Base-by-base conservation (phyloP, 2,888 invertebrate genomes). In the Acleris emargana region DNA sequence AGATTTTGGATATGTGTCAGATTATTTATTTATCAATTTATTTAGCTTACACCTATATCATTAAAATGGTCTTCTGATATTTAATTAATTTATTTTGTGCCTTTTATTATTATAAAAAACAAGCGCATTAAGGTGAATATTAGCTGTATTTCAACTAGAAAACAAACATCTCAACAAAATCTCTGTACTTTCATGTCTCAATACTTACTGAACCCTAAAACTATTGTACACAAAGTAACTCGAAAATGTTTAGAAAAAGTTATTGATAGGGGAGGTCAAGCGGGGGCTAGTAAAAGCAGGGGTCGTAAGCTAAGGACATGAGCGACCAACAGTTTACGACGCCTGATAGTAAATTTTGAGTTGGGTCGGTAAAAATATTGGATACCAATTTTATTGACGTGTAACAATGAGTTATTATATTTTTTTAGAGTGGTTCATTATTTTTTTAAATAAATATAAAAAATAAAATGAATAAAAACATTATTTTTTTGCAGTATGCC, bases 201-300 rank as follows among this genome's bases (percentile, higher is more conserved):
- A 2, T n/a, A 17, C 45, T 17, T n/a, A 45, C 47, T 49, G 32
- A 16, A 58, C 49, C 49, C 58, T 18, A 32, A 28, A 20, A 2
- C 18, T 22, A 4, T 16, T 45, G 45, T n/a, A 18, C 3, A n/a
- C 32, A 58, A 6, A 45, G 57, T 16, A 18, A 45, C 17, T 47
- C 32, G 32, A 70, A 73, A 76, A 71, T 74, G 74, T 73, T 77
- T 72, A 72, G 71, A 76, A 75, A 75, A 76, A 72, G 73, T 73
- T 79, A 78, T 76, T 76, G 76, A 78, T 79, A 75, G 75, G 70
- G 62, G 50, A 61, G 71, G 67, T 63, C 67, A 62, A 64, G 62
- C 64, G 61, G 68, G 54, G 13, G 18, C 55, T 54, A 62, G 69
- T 71, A 71, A 68, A 70, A 69, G 58, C 57, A 5, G 58, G 52